Conservation (phyloP, 2,113 vertebrate species). For the Henicopernis longicauda region DNA sequence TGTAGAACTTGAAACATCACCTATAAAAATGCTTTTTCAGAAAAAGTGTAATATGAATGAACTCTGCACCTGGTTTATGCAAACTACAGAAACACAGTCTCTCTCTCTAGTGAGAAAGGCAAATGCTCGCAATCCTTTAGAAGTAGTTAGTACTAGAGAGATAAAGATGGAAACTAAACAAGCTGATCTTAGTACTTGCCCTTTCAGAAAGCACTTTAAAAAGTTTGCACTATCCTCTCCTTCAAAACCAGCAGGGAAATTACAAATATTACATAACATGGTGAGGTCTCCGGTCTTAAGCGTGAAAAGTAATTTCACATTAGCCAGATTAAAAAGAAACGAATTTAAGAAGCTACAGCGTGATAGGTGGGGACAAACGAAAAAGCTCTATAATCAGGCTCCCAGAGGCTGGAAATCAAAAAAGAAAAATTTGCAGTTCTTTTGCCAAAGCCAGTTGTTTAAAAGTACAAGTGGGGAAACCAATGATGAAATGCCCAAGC, state of each 20-base stretch:
- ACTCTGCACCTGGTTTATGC: constrained; percentile 95
- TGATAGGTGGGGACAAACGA: constrained; percentile 63
- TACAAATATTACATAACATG: constrained; percentile 74
- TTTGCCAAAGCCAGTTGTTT: constrained; percentile 68
- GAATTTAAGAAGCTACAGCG: constrained; percentile 69
- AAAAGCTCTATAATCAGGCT: constrained; percentile 54
- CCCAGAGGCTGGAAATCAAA: constrained; percentile 64
- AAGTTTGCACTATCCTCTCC: constrained; percentile 92
- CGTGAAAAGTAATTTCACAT: constrained; percentile 75
- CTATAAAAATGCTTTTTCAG: constrained; percentile 89
- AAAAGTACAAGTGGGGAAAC: constrained; percentile 27
- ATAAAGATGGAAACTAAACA: constrained; percentile 73
- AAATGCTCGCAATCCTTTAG: constrained; percentile 85
- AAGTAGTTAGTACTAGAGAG: constrained; percentile 82
- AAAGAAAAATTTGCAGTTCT: constrained; percentile 70
- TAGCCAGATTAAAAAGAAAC: constrained; percentile 71
- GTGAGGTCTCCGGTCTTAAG: constrained; percentile 67
- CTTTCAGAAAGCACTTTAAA: constrained; percentile 92
- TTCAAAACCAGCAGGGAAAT: constrained; percentile 84
- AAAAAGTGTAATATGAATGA: constrained; percentile 88
- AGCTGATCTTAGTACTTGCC: constrained; percentile 76
- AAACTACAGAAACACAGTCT: constrained; percentile 97
- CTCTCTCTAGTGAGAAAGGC: constrained; percentile 89
- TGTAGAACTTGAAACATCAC: constrained; percentile 77
- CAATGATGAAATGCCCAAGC: background rate